Evolutionary conservation across 2,113 vertebrate species (phyloP).

Genomic region (Okapia johnstoni): DNA sequence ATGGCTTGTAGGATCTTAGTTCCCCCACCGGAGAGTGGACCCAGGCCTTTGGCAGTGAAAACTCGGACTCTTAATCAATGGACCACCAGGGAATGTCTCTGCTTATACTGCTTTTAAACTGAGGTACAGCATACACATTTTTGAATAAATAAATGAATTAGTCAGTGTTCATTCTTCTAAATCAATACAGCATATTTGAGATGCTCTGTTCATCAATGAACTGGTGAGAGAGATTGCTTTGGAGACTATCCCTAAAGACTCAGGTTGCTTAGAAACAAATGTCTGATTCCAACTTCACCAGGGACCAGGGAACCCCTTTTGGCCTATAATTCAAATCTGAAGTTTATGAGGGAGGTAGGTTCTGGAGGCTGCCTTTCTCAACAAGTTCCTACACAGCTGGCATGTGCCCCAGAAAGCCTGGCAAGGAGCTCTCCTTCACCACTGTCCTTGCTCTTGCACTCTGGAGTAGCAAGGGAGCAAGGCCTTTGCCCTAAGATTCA

Average conservation of each 20-base stretch:
- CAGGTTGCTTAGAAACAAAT: background rate
- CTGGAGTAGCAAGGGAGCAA: background rate
- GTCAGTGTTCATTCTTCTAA: background rate
- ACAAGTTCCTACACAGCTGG: background rate
- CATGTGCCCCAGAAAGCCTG: background rate
- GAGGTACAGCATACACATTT: background rate
- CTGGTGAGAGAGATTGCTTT: background rate
- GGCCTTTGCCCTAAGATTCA: background rate
- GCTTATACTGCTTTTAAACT: background rate
- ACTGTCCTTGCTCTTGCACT: accelerated
- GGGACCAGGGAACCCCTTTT: background rate
- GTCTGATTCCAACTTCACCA: background rate
- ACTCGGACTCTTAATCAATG: background rate
- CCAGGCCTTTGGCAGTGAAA: background rate
- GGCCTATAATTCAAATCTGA: background rate
- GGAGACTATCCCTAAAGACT: background rate
- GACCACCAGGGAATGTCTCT: background rate
- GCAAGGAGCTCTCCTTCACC: background rate
- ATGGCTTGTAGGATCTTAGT: background rate
- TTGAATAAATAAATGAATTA: background rate
- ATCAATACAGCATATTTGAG: background rate
- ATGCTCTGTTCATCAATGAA: background rate
- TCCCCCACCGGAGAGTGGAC: background rate
- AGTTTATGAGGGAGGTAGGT: background rate
- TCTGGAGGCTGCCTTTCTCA: background rate